These are phyloP conservation scores for Ophion ellenae DNA, from an alignment of 2,888 invertebrate species.

Conservation along the genomic window DNA sequence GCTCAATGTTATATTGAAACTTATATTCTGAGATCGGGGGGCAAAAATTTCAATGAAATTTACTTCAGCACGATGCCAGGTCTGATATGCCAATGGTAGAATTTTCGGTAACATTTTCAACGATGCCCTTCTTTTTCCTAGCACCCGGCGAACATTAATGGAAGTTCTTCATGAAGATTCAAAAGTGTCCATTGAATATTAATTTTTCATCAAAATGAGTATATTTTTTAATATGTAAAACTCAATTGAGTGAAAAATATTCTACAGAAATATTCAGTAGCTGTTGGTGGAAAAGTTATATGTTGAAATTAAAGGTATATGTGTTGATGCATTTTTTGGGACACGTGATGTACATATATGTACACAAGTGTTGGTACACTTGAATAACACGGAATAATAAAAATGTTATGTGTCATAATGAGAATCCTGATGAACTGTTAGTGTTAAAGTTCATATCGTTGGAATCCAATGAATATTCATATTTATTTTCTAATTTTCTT, in stretches of 20 bases:
- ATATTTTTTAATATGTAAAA: background rate
- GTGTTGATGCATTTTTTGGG: background rate
- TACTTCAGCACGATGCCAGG: too few species aligned
- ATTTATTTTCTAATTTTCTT: too few species aligned
- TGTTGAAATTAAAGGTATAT: too few species aligned
- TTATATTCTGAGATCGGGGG: background rate
- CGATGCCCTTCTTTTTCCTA: too few species aligned
- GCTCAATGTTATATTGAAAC: background rate
- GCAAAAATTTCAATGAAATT: too few species aligned
- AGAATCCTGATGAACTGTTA: too few species aligned
- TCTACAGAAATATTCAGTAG: background rate
- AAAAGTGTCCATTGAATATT: background rate
- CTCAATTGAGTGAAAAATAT: background rate
- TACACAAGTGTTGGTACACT: background rate
- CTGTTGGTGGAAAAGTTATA: background rate
- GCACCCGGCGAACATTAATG: too few species aligned
- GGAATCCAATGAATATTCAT: too few species aligned
- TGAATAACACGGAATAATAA: background rate
- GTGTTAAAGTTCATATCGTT: too few species aligned
- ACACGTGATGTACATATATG: background rate
- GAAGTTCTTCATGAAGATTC: background rate
- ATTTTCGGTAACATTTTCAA: too few species aligned
- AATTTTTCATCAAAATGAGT: background rate
- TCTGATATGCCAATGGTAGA: too few species aligned
- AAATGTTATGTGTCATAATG: too few species aligned